Evolutionary conservation across 2,797 vertebrate genomes (phyloP), one percentile per base, ranked within the genome.

Genomic region (Emydoidea blandingii): DNA sequence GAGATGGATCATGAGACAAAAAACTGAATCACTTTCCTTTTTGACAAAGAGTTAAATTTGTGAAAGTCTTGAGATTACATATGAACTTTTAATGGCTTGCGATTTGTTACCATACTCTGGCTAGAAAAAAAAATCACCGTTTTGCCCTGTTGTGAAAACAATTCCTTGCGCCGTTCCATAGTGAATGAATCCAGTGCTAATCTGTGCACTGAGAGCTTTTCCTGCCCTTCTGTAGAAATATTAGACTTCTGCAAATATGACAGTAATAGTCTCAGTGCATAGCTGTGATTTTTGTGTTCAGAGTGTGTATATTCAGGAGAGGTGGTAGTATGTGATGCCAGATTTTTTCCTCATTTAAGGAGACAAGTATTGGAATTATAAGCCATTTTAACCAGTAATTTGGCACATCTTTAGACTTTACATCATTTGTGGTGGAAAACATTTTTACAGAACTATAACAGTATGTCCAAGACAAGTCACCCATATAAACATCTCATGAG

Each of bases 341-440:
- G 89, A 88, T 88, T 94, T 94, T 91, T 41, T 54, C 57, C 76
- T 27, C 89, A 8, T 94, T 95, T 72, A 52, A 62, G 72, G 79
- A 87, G 92, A 74, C 62, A 94, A 89, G 94, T 72, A 52, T 68
- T 94, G 90, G 95, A 91, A 97, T 95, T 91, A 1, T 1, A 74
- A 94, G 81, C 86, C 93, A 68, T 96, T 97, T 97, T 96, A 93
- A 94, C 93, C 88, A 95, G 91, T 88, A 94, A 83, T 83, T 97
- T 97, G 96, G 92, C 92, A 91, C 86, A 89, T 96, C 96, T 89
- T 97, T 87, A 91, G 68, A 85, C 44, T 97, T 97, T 96, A 91
- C 88, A 85, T 97, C 92, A 97, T 92, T 95, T 93, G 82, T 97
- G 68, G 95, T 96, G 82, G 93, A 90, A 96, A 94, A 44, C 21